A percentile compares a stretch with the other conserved stretches of the same genome.
phyloP scores from a whole-genome alignment of 2,113 vertebrate genomes.

The Columba janthina region DNA sequence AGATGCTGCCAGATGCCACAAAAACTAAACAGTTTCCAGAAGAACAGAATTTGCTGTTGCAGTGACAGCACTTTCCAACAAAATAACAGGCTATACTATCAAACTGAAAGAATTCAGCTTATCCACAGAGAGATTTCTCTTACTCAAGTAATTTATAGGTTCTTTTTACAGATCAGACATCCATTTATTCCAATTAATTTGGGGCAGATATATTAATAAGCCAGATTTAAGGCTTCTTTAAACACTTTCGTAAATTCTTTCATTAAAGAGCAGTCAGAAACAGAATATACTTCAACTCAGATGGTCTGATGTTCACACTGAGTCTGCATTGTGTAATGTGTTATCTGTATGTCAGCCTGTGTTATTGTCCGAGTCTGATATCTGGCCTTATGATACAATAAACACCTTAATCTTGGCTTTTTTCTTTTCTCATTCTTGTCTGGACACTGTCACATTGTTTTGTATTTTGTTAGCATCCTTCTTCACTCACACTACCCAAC shows the following conservation, averaged over 20 bases:
- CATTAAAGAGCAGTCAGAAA: neutral
- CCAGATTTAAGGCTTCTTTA: neutral
- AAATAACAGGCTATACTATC: slow-evolving; percentile 51
- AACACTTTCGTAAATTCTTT: neutral
- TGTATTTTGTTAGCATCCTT: neutral
- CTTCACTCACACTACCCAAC: neutral
- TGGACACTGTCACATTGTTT: neutral
- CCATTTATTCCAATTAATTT: neutral
- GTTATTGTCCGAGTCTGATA: too few relatives aligned
- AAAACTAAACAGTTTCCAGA: slow-evolving; percentile 56
- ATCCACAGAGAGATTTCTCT: neutral
- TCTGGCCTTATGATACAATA: neutral
- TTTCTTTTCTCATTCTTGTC: neutral
- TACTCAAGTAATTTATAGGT: neutral
- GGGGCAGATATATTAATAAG: neutral
- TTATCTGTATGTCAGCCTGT: fast-evolving
- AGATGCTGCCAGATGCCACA: slow-evolving; percentile 71
- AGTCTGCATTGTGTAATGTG: neutral
- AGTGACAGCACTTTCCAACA: slow-evolving; percentile 65
- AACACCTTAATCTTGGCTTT: neutral
- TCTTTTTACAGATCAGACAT: neutral
- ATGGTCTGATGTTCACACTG: fast-evolving
- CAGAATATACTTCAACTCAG: neutral
- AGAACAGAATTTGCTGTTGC: slow-evolving; percentile 58
- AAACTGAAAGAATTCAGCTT: slow-evolving; percentile 25